Base-by-base conservation (phyloP, 2,797 vertebrate genomes). In the Chaenodraco wilsoni region DNA sequence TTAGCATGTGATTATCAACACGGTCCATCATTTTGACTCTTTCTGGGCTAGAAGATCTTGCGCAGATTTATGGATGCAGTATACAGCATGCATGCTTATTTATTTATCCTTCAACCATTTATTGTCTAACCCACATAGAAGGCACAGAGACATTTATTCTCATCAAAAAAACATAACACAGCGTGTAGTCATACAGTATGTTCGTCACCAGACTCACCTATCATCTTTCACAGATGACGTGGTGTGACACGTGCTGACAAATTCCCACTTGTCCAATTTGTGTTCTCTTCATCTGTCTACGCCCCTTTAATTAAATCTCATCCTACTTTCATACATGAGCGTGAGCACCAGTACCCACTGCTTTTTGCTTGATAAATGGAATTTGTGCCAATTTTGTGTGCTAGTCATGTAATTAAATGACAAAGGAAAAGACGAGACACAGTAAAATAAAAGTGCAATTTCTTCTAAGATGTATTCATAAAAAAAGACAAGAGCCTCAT, bases 1-100 rank as follows among this genome's bases (percentile, higher is more conserved):
- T 87, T 85, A 83, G 84, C 76, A 69, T 75, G 69, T 83, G 83
- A 89, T 87, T 80, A 88, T 88, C 81, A 86, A 76, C 70, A 65
- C 75, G 82, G 69, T 89, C 82, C 84, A 87, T 91, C 76, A 87
- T 84, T 74, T 79, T 82, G 81, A 86, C 71, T 86, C n/a, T 56
- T 83, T 80, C 79, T 76, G 68, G 68, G 65, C 80, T 63, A 79
- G 84, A 86, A 73, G 45, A 81, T 83, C 52, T 73, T 17, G 44
- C 31, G 23, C 59, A 82, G 86, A 89, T 88, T 79, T 84, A 84
- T 88, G 61, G 76, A 78, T 23, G 45, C 43, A 41, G 70, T 74
- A 40, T 48, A 67, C 49, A 46, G 41, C n/a, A 9, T 19, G 64
- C 59, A 40, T 81, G 57, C 76, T 81, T 74, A 62, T 81, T 82